phyloP scores from a whole-genome alignment of 2,113 vertebrate species.

The Dolichallabes microphthalmus region DNA sequence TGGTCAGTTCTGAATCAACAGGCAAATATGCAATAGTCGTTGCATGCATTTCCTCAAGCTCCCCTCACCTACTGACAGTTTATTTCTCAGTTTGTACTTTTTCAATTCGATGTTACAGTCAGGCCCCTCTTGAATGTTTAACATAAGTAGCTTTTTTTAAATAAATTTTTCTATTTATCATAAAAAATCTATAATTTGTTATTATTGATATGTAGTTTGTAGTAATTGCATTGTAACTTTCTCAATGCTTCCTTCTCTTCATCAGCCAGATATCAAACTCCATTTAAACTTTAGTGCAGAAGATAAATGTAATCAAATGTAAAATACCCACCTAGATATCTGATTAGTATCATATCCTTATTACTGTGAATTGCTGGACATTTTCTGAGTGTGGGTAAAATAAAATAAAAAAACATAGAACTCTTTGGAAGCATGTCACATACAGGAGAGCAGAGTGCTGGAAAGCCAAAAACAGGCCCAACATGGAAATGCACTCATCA shows the following conservation, averaged over 20 bases:
- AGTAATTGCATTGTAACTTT: constrained; percentile 19
- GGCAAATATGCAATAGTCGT: not conserved
- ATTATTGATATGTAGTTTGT: not conserved
- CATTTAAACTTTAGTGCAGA: not conserved
- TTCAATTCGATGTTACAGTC: constrained; percentile 15
- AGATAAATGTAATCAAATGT: constrained; percentile 36
- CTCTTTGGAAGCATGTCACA: not conserved
- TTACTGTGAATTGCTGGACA: constrained; percentile 6
- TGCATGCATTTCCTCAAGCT: constrained; percentile 8
- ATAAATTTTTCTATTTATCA: too few species aligned
- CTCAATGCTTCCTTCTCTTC: not conserved
- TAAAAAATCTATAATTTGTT: too few species aligned
- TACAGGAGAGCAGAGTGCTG: constrained; percentile 21
- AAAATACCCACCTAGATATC: constrained; percentile 28
- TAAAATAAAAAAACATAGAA: not conserved
- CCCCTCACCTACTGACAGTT: not conserved
- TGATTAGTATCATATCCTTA: constrained; percentile 7
- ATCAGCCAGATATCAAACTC: constrained; percentile 3
- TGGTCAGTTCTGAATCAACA: constrained; percentile 25
- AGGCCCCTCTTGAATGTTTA: too few species aligned
- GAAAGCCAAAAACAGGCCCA: constrained; percentile 30
- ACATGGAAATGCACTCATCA: constrained; percentile 53
- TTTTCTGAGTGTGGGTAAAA: not conserved
- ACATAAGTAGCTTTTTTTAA: not conserved
- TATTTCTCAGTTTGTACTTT: not conserved